Evolutionary conservation across 2,113 vertebrate genomes (phyloP).

Genomic region (Thryonomys swinderianus): DNA sequence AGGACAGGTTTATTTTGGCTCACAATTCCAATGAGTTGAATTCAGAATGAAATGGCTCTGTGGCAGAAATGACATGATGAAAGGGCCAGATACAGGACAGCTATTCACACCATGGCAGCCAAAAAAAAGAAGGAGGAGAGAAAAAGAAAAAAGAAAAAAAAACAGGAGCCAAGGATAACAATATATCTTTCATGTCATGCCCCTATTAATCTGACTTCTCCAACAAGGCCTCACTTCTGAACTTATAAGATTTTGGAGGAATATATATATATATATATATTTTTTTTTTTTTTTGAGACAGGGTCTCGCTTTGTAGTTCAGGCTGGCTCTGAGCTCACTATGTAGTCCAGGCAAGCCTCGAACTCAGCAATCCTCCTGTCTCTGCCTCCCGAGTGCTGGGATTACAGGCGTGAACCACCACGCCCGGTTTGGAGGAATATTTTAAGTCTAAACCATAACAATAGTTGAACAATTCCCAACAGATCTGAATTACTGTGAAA

Average conservation of each 20-base stretch:
- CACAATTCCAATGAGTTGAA: background rate
- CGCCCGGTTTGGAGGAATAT: no score
- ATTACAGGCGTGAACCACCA: no score
- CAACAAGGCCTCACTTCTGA: background rate
- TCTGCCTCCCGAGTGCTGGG: no score
- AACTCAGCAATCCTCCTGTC: no score
- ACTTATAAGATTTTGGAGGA: background rate
- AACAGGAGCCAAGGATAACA: background rate
- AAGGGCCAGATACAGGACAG: background rate
- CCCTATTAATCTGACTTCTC: background rate
- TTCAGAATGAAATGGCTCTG: background rate
- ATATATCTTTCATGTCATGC: background rate
- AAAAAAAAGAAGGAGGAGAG: background rate
- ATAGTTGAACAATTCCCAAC: background rate
- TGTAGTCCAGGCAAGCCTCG: no score
- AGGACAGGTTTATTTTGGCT: no score
- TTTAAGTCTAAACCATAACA: background rate
- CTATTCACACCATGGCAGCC: background rate
- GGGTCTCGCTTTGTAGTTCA: no score
- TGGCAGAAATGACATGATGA: background rate
- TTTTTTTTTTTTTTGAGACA: no score
- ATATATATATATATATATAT: background rate
- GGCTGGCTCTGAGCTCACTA: no score
- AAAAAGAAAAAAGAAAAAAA: background rate
- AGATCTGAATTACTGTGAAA: background rate